A percentile compares a stretch with the other conserved stretches of the same genome.
phyloP scores from a whole-genome alignment of 2,113 vertebrate genomes.

The Neomonachus schauinslandi region DNA sequence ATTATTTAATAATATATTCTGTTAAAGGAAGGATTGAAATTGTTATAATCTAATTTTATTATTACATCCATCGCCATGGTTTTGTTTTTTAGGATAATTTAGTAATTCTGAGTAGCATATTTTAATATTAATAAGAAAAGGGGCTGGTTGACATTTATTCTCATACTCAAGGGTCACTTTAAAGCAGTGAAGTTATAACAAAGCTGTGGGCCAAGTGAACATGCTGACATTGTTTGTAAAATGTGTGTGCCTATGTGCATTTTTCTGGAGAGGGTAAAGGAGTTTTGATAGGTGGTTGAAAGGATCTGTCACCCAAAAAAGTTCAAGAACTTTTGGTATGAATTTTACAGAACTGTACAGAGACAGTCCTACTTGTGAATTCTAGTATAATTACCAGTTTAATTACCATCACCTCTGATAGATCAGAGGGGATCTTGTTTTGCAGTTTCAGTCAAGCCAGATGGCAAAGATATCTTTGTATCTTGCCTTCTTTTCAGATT shows the following conservation, averaged over 20 bases:
- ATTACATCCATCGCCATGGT: not conserved
- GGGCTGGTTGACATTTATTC: not conserved
- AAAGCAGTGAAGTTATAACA: not conserved
- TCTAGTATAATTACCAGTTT: not conserved
- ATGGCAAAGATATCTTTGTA: not conserved
- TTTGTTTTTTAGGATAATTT: constrained; percentile 23
- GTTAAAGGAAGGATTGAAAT: not conserved
- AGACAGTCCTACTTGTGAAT: not conserved
- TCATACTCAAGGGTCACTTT: not conserved
- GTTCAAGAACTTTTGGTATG: not conserved
- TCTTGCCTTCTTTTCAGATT: not conserved
- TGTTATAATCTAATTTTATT: not conserved
- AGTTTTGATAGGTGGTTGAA: not conserved
- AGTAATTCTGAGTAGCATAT: constrained; percentile 4
- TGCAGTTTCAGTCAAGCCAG: not conserved
- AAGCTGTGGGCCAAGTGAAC: not conserved
- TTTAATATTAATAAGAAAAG: constrained; percentile 55
- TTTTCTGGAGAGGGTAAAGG: not conserved
- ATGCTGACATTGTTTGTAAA: not conserved
- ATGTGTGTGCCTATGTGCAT: not conserved
- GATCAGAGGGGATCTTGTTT: not conserved
- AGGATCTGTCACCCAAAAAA: not conserved
- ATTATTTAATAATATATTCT: constrained; percentile 30
- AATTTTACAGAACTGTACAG: not conserved
- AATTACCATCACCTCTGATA: not conserved